Evolutionary conservation across 2,113 vertebrate genomes (phyloP), one percentile per base, ranked within the genome.

Genomic region (Lophotis ruficrista): DNA sequence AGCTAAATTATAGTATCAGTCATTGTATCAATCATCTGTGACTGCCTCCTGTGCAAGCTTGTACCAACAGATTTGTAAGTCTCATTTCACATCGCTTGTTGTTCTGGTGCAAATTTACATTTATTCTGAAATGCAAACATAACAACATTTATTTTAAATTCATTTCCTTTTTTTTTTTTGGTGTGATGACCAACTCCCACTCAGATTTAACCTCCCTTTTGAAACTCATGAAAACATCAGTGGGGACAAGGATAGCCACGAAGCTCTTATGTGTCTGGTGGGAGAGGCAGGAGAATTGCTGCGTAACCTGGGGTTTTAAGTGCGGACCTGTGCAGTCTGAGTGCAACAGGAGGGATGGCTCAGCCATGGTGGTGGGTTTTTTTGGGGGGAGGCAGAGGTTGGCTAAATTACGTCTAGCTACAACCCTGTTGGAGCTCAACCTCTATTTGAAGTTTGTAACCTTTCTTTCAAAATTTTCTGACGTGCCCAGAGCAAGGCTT

Each of bases 21-120:
- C 92, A 73, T 78, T 18, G 4, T 91, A 91, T 87, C 93, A 89
- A 84, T 96, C 91, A 92, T 73, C 89, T 94, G 69, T 47, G 60
- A 90, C 83, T 92, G 87, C 92, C 53, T 83, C 71, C 45, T 50
- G 58, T 68, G 53, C 51, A 61, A 71, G 28, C 70, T 61, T 69
- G 70, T 85, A 90, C 65, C 70, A 82, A 31, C 37, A 91, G 51
- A 80, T 83, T 87, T 57, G 1, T 77, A 89, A 87, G 53, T 73
- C 92, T 91, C 54, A 33, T 85, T 96, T 31, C 71, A 47, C 37
- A 22, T 48, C 1, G 4, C 54, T 57, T 43, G 8, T 41, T 72
- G 21, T 64, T 72, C 66, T 93, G 61, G 41, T 69, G 28, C 50
- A 91, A 85, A 86, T 77, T 77, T 70, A 43, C 33, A 47, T 71